A percentile compares a stretch with the other conserved stretches of the same genome.
phyloP scores from a whole-genome alignment of 2,888 invertebrate genomes.

The Agrotis segetum region DNA sequence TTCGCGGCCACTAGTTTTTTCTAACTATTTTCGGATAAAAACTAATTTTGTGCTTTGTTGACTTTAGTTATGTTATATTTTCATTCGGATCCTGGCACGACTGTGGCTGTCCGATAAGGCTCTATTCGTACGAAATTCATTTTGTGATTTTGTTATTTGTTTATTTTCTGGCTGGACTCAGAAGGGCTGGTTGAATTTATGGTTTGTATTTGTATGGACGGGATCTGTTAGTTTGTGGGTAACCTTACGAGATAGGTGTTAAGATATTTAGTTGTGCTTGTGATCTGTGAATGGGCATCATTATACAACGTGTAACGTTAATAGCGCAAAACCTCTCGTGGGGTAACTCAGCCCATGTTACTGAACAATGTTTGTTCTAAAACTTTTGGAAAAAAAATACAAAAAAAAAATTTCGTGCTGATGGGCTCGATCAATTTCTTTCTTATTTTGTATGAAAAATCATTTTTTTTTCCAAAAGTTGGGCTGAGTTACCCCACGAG shows the following conservation, averaged over 20 bases:
- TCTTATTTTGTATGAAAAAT: too few relatives aligned
- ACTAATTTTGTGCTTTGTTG: conserved; percentile 90
- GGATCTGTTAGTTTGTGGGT: background rate
- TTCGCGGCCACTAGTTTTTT: conserved; percentile 78
- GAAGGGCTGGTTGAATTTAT: conserved; percentile 23
- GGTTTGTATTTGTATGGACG: conserved; percentile 16
- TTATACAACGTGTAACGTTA: too few relatives aligned
- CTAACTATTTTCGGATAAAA: conserved; percentile 84
- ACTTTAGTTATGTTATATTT: conserved; percentile 84
- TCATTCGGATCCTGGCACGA: conserved; percentile 78
- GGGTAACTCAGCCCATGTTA: too few relatives aligned
- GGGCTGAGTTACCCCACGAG: too few relatives aligned
- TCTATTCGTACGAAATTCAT: conserved; percentile 64
- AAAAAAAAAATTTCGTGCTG: too few relatives aligned
- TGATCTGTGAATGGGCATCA: too few relatives aligned
- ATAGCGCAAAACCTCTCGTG: too few relatives aligned
- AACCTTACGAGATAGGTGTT: background rate
- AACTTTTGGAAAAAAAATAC: too few relatives aligned
- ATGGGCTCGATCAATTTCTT: too few relatives aligned
- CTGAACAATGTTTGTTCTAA: too few relatives aligned
- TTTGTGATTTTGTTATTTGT: conserved; percentile 63
- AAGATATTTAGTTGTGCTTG: too few relatives aligned
- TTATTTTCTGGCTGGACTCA: conserved; percentile 36
- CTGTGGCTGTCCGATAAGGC: conserved; percentile 72
- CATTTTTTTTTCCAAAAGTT: too few relatives aligned